These are phyloP conservation scores for Rhingia campestris DNA, from an alignment of 2,888 invertebrate genomes.

Conservation along the genomic window DNA sequence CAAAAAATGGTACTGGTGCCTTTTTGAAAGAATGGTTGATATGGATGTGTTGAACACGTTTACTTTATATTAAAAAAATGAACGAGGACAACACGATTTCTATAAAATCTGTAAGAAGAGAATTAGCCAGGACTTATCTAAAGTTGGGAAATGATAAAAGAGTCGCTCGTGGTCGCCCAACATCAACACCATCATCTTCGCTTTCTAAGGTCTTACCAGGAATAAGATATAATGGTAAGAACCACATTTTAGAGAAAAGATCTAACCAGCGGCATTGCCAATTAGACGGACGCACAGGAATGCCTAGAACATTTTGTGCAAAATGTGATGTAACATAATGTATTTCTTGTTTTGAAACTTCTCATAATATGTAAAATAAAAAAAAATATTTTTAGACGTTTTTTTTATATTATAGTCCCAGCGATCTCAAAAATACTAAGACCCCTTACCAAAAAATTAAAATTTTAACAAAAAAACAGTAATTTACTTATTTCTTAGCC, in stretches of 20 bases:
- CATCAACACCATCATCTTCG: no score
- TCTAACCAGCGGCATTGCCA: not conserved
- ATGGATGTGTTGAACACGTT: not conserved
- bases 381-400: not conserved
- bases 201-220: no score
- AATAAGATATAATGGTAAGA: not conserved
- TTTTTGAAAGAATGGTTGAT: not conserved
- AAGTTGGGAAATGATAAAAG: no score
- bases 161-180: no score
- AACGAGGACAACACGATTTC: not conserved
- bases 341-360: not conserved
- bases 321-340: not conserved
- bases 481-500: not conserved
- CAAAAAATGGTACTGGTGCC: constrained; percentile 12
- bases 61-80: not conserved
- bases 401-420: no score
- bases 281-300: not conserved
- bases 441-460: no score
- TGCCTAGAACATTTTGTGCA: not conserved
- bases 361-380: not conserved
- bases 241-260: no score
- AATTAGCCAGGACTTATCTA: not conserved
- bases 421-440: no score
- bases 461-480: not conserved
- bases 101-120: not conserved